These are phyloP conservation scores for Serinus canaria DNA, from an alignment of 2,113 vertebrate genomes.

Conservation along the genomic window DNA sequence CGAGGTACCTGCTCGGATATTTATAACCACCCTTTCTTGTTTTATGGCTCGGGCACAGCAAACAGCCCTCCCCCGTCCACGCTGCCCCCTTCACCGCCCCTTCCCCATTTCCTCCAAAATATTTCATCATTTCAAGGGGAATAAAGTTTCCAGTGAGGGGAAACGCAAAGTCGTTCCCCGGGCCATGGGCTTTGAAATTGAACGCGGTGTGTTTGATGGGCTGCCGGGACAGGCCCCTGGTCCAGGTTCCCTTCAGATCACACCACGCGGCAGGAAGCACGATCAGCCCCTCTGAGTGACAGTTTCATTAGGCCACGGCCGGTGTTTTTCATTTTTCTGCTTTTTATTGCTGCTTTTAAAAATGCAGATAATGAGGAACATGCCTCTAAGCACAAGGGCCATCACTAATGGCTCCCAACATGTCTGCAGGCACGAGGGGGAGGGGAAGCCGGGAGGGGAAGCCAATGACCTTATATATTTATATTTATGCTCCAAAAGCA, in stretches of 20 bases:
- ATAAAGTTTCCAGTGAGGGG: slow-evolving; percentile 64
- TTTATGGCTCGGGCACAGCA: slow-evolving; percentile 16
- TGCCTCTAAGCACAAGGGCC: slow-evolving; percentile 50
- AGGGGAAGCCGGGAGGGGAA: not conserved
- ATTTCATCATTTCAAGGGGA: slow-evolving; percentile 68
- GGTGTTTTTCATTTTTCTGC: slow-evolving; percentile 67
- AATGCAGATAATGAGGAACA: slow-evolving; percentile 66
- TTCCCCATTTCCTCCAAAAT: slow-evolving; percentile 62
- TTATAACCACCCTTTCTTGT: slow-evolving; percentile 51
- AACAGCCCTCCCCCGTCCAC: not conserved
- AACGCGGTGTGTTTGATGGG: slow-evolving; percentile 66
- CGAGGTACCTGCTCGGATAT: slow-evolving; percentile 58
- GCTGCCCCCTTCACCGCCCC: not conserved
- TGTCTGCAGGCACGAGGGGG: slow-evolving; percentile 26
- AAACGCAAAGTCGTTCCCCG: slow-evolving; percentile 51
- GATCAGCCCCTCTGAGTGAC: slow-evolving; percentile 50
- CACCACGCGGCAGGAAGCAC: slow-evolving; percentile 63
- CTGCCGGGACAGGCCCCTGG: slow-evolving; percentile 51
- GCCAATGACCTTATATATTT: slow-evolving; percentile 45
- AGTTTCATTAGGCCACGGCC: slow-evolving; percentile 63
- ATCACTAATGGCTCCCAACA: slow-evolving; percentile 62
- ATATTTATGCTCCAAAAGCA: slow-evolving; percentile 24
- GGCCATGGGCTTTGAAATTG: slow-evolving; percentile 65
- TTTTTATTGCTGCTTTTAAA: slow-evolving; percentile 71
- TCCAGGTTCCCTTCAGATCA: slow-evolving; percentile 69